phyloP scores from a whole-genome alignment of 1,140 invertebrate genomes.

The Scaptomyza graminum region DNA sequence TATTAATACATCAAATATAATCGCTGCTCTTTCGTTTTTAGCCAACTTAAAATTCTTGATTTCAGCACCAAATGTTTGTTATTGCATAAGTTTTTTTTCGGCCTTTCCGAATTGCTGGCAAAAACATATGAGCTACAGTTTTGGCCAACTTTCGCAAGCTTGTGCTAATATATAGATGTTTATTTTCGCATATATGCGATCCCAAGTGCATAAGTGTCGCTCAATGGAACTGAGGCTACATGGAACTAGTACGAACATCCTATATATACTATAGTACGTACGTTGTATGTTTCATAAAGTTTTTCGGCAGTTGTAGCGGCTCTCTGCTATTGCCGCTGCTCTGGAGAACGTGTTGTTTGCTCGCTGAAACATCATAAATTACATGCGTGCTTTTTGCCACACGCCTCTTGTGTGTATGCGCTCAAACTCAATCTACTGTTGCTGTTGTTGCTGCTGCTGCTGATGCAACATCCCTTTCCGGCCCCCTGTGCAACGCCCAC shows the following conservation, averaged over 20 bases:
- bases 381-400: constrained; percentile 76
- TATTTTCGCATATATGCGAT: constrained; percentile 13
- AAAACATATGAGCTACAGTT: neutral
- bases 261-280: constrained; percentile 13
- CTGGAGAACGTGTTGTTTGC: constrained; percentile 72
- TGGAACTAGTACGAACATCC: neutral
- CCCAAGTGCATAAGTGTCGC: constrained; percentile 38
- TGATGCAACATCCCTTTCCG: neutral
- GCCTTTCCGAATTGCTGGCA: neutral
- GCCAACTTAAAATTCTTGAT: too few species aligned
- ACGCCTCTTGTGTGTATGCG: constrained; percentile 75
- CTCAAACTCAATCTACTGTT: constrained; percentile 66
- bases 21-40: too few species aligned
- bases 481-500: neutral
- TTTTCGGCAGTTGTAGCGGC: constrained; percentile 50
- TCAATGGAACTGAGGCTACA: constrained; percentile 9
- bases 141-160: constrained; percentile 5
- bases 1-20: neutral
- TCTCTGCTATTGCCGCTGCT: constrained; percentile 5
- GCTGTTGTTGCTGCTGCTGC: neutral
- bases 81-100: neutral
- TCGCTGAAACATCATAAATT: constrained; percentile 82
- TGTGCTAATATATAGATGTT: constrained; percentile 3
- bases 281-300: constrained; percentile 52
- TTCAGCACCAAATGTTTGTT: too few species aligned